Evolutionary conservation across 2,113 vertebrate species (phyloP), one percentile per base, ranked within the genome.

Genomic region (Cavia aperea): DNA sequence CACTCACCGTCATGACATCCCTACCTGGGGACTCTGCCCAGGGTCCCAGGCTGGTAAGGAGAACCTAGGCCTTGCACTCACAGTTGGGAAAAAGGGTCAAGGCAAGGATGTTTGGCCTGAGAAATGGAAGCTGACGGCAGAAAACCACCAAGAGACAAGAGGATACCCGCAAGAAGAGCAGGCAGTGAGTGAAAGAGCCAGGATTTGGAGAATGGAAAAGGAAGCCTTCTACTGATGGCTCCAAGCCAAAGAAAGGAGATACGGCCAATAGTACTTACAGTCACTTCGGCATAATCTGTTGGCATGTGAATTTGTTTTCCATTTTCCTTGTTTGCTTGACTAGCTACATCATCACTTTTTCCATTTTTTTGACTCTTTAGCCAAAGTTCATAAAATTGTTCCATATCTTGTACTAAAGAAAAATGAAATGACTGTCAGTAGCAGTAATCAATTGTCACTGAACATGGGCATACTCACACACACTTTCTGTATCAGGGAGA

Each of bases 261-360:
- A 6, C 0, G 78, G 0, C 33, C 65, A 11, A 2, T 0, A 8
- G 60, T 92, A 97, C 98, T 98, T 97, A 99, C 99, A 93, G 98
- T 98, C 92, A 99, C 98, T 95, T 99, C 99, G 1, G 99, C 98
- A 62, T 99, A 99, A 97, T 99, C 99, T 36, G 99, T 99, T 0
- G 99, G 99, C 98, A 99, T 99, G 95, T 99, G 99, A 96, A 99
- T 99, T 96, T 99, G 99, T 92, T 99, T 99, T 91, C 99, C 98
- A 12, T 99, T 99, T 93, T 99, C 99, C 90, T 98, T 98, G 81
- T 97, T 96, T 12, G 98, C 96, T 83, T 98, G 98, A 96, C 89
- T 97, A 91, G 97, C 97, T 58, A 95, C 94, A 79, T 99, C 99
- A 43, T 99, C 99, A 36, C 98, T 98, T 97, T 98, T 99, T 95